Evolutionary conservation across 2,113 vertebrate species (phyloP).

Genomic region (Pseudonaja textilis): DNA sequence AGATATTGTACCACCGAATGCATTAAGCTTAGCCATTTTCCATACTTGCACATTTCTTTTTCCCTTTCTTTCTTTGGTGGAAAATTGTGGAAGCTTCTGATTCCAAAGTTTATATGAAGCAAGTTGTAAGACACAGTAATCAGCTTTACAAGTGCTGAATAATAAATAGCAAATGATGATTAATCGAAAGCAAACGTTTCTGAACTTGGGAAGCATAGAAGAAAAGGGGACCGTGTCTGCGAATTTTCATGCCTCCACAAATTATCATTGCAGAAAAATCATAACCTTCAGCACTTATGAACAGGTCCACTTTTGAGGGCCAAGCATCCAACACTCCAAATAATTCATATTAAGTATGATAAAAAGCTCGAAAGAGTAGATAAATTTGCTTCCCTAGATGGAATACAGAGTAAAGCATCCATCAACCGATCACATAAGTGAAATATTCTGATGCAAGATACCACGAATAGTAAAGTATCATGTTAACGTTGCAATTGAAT

Average conservation of each 20-base stretch:
- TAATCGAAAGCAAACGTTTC: neutral
- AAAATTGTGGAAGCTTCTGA: neutral
- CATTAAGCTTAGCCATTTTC: neutral
- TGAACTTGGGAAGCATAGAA: neutral
- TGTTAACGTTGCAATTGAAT: slow-evolving; percentile 4
- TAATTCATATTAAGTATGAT: neutral
- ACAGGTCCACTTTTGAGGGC: neutral
- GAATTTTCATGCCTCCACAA: neutral
- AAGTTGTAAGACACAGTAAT: neutral
- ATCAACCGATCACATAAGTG: neutral
- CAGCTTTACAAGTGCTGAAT: neutral
- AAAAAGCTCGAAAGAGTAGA: neutral
- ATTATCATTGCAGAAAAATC: neutral
- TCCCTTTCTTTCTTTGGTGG: neutral
- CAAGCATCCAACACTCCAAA: neutral
- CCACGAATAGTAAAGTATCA: slow-evolving; percentile 18
- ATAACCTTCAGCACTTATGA: neutral
- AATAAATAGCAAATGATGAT: neutral
- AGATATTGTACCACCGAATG: neutral
- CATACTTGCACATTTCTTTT: neutral
- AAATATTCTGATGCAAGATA: slow-evolving; percentile 21
- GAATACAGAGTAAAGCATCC: slow-evolving; percentile 6
- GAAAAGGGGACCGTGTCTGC: neutral
- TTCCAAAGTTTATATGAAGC: neutral
- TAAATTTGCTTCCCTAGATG: neutral